Evolutionary conservation across 2,113 vertebrate genomes (phyloP).

Genomic region (Tyto alba): DNA sequence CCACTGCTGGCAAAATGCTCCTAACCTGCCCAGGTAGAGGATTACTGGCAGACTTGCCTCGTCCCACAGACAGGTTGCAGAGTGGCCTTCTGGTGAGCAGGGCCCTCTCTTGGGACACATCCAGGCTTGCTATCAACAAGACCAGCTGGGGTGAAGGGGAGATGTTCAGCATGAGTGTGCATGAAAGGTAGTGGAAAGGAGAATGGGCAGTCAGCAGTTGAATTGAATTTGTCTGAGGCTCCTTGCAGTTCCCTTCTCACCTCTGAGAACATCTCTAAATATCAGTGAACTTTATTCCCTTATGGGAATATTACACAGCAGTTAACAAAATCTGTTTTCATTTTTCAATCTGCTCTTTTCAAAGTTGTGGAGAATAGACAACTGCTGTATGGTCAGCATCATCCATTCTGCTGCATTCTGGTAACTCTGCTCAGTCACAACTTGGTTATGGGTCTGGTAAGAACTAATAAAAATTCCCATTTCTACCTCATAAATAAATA

Average conservation of each 20-base stretch:
- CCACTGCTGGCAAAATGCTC: background rate
- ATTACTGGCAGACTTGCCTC: background rate
- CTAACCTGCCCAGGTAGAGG: background rate
- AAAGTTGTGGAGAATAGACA: background rate
- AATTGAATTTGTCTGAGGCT: background rate
- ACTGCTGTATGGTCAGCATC: background rate
- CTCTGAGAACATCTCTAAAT: background rate
- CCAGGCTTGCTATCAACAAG: background rate
- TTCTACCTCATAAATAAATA: background rate
- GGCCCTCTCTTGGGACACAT: background rate
- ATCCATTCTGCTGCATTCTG: background rate
- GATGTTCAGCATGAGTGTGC: accelerated
- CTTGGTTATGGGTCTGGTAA: background rate
- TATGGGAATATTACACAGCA: background rate
- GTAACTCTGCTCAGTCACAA: background rate
- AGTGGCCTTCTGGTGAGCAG: background rate
- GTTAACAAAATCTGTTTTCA: background rate
- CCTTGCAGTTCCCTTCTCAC: background rate
- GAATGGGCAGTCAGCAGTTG: background rate
- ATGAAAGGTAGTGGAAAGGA: background rate
- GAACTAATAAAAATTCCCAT: background rate
- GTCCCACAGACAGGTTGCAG: background rate
- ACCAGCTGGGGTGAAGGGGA: background rate
- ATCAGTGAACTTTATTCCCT: background rate
- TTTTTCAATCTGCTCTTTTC: background rate